phyloP scores from a whole-genome alignment of 2,113 vertebrate species.

The Scortum barcoo region DNA sequence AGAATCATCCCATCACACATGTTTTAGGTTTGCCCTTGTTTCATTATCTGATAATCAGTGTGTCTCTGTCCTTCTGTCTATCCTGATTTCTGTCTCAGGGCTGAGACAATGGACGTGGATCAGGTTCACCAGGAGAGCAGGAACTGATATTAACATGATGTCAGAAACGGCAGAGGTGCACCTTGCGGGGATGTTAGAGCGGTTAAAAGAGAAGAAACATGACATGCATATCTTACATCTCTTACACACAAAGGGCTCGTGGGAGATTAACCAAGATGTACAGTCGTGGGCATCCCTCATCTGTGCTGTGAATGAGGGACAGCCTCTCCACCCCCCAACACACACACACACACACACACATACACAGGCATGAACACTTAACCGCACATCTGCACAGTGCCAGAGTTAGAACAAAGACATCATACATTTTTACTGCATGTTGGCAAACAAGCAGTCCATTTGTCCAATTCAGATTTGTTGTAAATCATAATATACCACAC shows the following conservation, averaged over 20 bases:
- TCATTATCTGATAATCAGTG: not conserved
- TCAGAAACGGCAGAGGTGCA: slow-evolving; percentile 31
- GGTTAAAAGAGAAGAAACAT: slow-evolving; percentile 25
- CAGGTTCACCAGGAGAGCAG: slow-evolving; percentile 7
- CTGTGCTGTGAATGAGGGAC: not conserved
- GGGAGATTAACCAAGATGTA: slow-evolving; percentile 26
- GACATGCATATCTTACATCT: slow-evolving; percentile 19
- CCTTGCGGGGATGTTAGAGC: slow-evolving; percentile 24
- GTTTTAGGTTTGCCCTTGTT: not conserved
- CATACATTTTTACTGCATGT: slow-evolving; percentile 8
- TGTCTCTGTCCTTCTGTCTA: not conserved
- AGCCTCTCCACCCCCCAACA: not conserved
- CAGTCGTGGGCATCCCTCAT: slow-evolving; percentile 31
- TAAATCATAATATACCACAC: slow-evolving; percentile 28
- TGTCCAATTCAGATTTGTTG: slow-evolving; percentile 28
- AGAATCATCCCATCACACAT: not conserved
- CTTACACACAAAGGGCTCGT: slow-evolving; percentile 12
- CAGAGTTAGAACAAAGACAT: slow-evolving; percentile 14
- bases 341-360: slow-evolving; percentile 2
- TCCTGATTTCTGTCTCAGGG: slow-evolving; percentile 14
- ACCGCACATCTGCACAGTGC: slow-evolving; percentile 2
- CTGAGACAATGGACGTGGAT: slow-evolving; percentile 38
- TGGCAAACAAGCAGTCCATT: slow-evolving; percentile 18
- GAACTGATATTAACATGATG: slow-evolving; percentile 43
- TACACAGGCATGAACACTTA: not conserved